A percentile compares a stretch with the other conserved stretches of the same genome.
Evolutionary conservation across 2,888 invertebrate genomes (phyloP).

Genomic region (Cabera pusaria): DNA sequence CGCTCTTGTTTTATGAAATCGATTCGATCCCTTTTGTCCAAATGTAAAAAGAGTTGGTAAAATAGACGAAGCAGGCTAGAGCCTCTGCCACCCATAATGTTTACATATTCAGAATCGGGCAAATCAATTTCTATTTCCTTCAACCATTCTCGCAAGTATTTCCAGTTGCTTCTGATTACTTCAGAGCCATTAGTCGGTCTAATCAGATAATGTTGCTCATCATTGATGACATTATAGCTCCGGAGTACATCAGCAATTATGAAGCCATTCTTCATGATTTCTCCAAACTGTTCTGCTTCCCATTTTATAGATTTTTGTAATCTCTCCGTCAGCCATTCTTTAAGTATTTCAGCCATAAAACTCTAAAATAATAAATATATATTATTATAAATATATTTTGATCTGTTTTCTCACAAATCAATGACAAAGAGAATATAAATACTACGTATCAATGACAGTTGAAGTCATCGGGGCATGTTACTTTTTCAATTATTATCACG

Average conservation of each 20-base stretch:
- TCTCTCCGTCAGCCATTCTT: slow-evolving; percentile 83
- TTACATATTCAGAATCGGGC: slow-evolving; percentile 65
- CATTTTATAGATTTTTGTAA: slow-evolving; percentile 80
- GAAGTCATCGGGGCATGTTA: no score
- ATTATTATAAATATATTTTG: no score
- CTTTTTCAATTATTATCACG: no score
- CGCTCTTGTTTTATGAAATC: slow-evolving; percentile 78
- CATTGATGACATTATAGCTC: slow-evolving; percentile 83
- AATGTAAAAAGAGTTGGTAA: slow-evolving; percentile 84
- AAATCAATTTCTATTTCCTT: slow-evolving; percentile 71
- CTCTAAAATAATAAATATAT: no score
- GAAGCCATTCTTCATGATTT: slow-evolving; percentile 82
- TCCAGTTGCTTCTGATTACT: slow-evolving; percentile 78
- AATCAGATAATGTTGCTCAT: slow-evolving; percentile 78
- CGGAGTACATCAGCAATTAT: slow-evolving; percentile 81
- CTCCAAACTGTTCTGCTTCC: slow-evolving; percentile 79
- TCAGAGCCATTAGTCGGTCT: slow-evolving; percentile 57
- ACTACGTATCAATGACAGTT: no score
- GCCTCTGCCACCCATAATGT: slow-evolving; percentile 76
- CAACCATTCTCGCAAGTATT: slow-evolving; percentile 79
- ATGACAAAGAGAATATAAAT: no score
- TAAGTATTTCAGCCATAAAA: slow-evolving; percentile 83
- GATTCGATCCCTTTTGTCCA: slow-evolving; percentile 83
- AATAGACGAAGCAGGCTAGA: slow-evolving; percentile 80
- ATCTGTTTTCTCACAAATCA: no score